These are phyloP conservation scores for Dromas ardeola DNA, from an alignment of 2,113 vertebrate genomes.

Conservation along the genomic window DNA sequence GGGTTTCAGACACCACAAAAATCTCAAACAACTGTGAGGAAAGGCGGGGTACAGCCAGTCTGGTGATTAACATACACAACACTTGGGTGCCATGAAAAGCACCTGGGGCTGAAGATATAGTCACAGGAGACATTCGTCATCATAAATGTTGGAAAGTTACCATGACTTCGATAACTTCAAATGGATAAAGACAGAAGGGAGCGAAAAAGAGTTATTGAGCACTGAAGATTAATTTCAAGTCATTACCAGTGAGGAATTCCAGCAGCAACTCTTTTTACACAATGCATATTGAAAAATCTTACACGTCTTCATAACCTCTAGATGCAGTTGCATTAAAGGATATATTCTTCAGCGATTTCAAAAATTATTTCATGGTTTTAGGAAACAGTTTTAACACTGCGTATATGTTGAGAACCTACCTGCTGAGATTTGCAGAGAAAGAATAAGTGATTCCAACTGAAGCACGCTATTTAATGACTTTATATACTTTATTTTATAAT, in stretches of 20 bases:
- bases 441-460: neutral
- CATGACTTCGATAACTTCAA: neutral
- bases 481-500: neutral
- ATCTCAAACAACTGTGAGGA: neutral
- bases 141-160: neutral
- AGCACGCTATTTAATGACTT: neutral
- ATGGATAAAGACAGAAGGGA: neutral
- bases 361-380: neutral
- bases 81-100: neutral
- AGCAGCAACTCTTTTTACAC: neutral
- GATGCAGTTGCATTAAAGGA: neutral
- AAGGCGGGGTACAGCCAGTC: neutral
- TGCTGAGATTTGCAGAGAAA: neutral
- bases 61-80: neutral
- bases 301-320: neutral
- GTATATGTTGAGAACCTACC: neutral
- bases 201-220: neutral
- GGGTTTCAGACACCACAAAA: neutral
- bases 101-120: neutral
- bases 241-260: neutral
- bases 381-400: neutral
- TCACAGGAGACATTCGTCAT: neutral
- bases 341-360: neutral
- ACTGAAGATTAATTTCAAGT: neutral
- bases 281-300: neutral